A percentile compares a stretch with the other conserved stretches of the same genome.
These are phyloP conservation scores for Cebuella pygmaea DNA, from an alignment of 2,797 vertebrate species.

Conservation along the genomic window DNA sequence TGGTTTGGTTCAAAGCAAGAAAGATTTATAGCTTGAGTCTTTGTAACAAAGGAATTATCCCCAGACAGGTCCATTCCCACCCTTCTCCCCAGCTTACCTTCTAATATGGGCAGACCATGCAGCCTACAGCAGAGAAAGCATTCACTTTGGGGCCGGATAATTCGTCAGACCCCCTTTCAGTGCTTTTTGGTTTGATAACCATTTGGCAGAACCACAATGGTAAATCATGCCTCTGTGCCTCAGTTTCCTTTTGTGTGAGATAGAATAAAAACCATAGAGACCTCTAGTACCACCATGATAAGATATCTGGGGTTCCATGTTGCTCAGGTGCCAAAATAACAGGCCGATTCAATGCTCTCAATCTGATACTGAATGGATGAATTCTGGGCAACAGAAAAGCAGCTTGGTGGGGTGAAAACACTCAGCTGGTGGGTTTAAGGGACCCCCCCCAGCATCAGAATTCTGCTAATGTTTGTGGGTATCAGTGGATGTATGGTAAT, in stretches of 20 bases:
- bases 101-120: rapidly evolving
- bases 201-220: not conserved
- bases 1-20: not conserved
- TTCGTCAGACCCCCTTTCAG: not conserved
- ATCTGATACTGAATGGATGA: not conserved
- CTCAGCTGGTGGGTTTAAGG: not conserved
- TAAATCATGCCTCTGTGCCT: not conserved
- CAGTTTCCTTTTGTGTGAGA: not conserved
- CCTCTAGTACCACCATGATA: not conserved
- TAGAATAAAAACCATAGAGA: not conserved
- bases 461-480: not conserved
- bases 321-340: not conserved
- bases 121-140: not conserved
- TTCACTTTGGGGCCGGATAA: rapidly evolving
- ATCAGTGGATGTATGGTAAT: no score
- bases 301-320: not conserved
- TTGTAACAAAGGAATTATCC: not conserved
- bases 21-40: not conserved
- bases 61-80: not conserved
- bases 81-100: not conserved
- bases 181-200: not conserved
- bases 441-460: not conserved
- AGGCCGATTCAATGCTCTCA: not conserved
- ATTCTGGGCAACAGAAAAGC: not conserved
- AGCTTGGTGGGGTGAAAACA: not conserved